Conservation (phyloP, 64 coral and sea anemone species). For the Stichodactyla helianthus region DNA sequence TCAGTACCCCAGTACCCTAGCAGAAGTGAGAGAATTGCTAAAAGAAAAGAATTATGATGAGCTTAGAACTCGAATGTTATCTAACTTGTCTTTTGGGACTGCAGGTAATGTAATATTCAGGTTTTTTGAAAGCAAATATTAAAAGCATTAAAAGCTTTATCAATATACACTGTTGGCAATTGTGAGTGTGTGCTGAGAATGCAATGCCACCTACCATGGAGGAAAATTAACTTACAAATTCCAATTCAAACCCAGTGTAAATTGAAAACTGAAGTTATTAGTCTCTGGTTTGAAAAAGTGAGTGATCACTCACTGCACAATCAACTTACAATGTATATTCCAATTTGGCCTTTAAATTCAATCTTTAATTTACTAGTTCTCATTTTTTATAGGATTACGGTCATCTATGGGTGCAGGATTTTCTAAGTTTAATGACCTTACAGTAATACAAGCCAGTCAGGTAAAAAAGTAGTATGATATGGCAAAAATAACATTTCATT, state of each 20-base stretch:
- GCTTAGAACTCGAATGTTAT: constrained; percentile 60
- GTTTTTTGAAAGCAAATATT: no score
- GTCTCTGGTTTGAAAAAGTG: no score
- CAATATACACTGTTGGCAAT: no score
- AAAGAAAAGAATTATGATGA: constrained; percentile 64
- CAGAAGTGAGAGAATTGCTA: constrained; percentile 64
- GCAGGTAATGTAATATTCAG: constrained; percentile 47
- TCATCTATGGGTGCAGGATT: constrained; percentile 98
- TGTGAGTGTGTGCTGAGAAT: no score
- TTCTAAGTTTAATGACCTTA: constrained; percentile 90
- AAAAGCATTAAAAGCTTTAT: no score
- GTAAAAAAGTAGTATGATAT: constrained; percentile 4
- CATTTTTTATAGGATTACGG: constrained; percentile 56
- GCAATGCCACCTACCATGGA: no score
- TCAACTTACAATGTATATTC: no score
- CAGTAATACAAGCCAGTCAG: constrained; percentile 94
- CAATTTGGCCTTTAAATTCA: background rate
- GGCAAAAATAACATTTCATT: background rate
- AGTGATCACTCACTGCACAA: no score
- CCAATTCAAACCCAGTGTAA: no score
- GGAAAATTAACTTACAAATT: no score
- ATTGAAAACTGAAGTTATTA: no score
- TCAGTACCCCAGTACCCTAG: constrained; percentile 66
- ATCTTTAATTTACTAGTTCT: background rate
- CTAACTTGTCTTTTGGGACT: constrained; percentile 87